Base-by-base conservation (phyloP, 2,797 vertebrate species). In the Pipistrellus kuhlii region DNA sequence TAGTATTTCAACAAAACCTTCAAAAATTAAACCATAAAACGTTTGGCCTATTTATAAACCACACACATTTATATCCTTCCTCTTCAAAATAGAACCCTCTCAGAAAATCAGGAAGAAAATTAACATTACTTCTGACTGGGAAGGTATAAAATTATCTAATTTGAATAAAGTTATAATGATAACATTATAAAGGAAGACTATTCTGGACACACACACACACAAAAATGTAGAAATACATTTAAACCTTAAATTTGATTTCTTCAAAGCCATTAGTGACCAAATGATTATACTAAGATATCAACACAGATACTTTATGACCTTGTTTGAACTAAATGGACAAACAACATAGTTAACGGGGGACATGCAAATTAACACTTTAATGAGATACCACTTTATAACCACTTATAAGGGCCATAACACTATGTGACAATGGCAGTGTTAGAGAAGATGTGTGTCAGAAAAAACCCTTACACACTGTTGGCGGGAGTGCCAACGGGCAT, bases 1-100 rank as follows among this genome's bases (percentile, higher is more conserved):
- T 62, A 97, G 73, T 80, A 94, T 90, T 95, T 92, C 53, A 90
- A 90, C 11, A 88, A 89, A 87, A 96, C 9, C 27, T 68, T 92
- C 25, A 87, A 94, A 91, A 93, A 75, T 85, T 66, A 94, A 90
- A 87, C 85, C 25, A 87, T 55, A 81, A 71, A 92, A 64, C 15
- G 25, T 90, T 64, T 77, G 25, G 23, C 35, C 35, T 91, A 72
- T 8, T 86, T 85, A 81, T 81, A 94, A 93, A 91, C 11, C 32
- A 93, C 2, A 94, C 0, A 62, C 44, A 69, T 84, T 87, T 83
- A 35, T 82, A 87, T 62, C 8, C 46, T 80, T 87, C 46, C 62
- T 73, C 64, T 90, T 76, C 57, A 86, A 90, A 96, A 93, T 57
- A 75, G 0, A 82, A 51, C 38, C 23, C 7, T 71, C n/a, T 82